Evolutionary conservation across 2,113 vertebrate species (phyloP), one percentile per base, ranked within the genome.

Genomic region (Ovis canadensis): DNA sequence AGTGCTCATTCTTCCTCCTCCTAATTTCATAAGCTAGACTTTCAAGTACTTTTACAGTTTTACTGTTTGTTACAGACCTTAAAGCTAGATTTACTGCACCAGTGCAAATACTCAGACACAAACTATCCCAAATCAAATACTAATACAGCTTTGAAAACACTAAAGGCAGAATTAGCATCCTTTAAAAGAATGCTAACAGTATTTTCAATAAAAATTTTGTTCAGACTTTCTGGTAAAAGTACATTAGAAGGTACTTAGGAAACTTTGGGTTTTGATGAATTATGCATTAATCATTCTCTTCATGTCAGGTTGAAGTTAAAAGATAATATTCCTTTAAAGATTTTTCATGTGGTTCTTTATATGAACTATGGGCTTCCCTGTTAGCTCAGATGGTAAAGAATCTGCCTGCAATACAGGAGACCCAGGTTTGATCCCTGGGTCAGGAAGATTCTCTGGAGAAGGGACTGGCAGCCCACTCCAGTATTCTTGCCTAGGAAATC

Each of bases 111-210:
- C 7, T 91, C 50, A 96, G 15, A 50, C 13, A 62, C 43, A 90
- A 31, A 90, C 23, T 8, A 86, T 29, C 48, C 64, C 27, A 94
- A 97, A 94, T 62, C 1, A 45, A 97, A 59, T 40, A 85, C 88
- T 62, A 96, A 91, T 7, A 27, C 3, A 94, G n/a, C n/a, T 97
- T 85, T 96, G 14, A 91, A 96, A 96, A 93, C n/a, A 74, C 21
- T 31, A 54, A 96, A 80, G 57, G 62, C 60, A 96, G 62, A 97
- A 94, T 50, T 36, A 96, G 17, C 57, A 93, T 36, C 19, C 59
- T 98, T 96, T 96, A 82, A 54, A 87, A 86, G 31, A 88, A 3
- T 94, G 27, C 36, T 80, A 96, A 83, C 1, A 59, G 40, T 90
- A 86, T 64, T 7, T 36, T 91, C 60, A 94, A 55, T 80, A 96